Conservation (phyloP, 1,140 invertebrate genomes). For the Drosophila tsacasi region DNA sequence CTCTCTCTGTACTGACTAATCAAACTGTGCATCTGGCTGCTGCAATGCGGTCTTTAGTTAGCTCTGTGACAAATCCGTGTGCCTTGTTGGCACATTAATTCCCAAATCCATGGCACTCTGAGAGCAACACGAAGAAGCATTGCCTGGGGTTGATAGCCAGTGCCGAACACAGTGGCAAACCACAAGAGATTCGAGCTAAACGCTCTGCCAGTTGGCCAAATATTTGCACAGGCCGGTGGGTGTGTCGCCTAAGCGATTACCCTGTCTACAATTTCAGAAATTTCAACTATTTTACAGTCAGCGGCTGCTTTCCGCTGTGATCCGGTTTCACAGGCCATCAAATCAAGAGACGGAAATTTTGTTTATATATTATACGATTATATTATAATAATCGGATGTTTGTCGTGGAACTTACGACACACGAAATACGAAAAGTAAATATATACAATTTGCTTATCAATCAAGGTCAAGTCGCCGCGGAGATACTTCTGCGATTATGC, state of each 20-base stretch:
- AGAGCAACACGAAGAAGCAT: slow-evolving; percentile 6
- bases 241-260: slow-evolving; percentile 24
- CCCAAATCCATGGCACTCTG: not conserved
- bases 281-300: not conserved
- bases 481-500: slow-evolving; percentile 16
- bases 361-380: slow-evolving; percentile 3
- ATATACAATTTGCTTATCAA: slow-evolving; percentile 55
- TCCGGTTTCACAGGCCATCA: slow-evolving; percentile 16
- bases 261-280: slow-evolving; percentile 22
- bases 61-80: slow-evolving; percentile 17
- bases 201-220: slow-evolving; percentile 28
- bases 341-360: not conserved
- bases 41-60: slow-evolving; percentile 32
- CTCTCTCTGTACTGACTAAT: slow-evolving; percentile 3
- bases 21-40: slow-evolving; percentile 8
- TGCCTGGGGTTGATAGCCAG: slow-evolving; percentile 5
- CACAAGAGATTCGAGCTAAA: slow-evolving; percentile 27
- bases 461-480: slow-evolving; percentile 55
- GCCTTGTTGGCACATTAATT: slow-evolving; percentile 29
- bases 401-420: slow-evolving; percentile 5
- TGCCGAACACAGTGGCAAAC: slow-evolving; percentile 31
- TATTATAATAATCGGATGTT: slow-evolving; percentile 35
- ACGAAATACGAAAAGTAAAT: slow-evolving; percentile 26
- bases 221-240: slow-evolving; percentile 30
- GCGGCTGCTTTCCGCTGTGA: not conserved